A percentile compares a stretch with the other conserved stretches of the same genome.
These are phyloP conservation scores for Psophia crepitans DNA, from an alignment of 2,113 vertebrate genomes.

Conservation along the genomic window DNA sequence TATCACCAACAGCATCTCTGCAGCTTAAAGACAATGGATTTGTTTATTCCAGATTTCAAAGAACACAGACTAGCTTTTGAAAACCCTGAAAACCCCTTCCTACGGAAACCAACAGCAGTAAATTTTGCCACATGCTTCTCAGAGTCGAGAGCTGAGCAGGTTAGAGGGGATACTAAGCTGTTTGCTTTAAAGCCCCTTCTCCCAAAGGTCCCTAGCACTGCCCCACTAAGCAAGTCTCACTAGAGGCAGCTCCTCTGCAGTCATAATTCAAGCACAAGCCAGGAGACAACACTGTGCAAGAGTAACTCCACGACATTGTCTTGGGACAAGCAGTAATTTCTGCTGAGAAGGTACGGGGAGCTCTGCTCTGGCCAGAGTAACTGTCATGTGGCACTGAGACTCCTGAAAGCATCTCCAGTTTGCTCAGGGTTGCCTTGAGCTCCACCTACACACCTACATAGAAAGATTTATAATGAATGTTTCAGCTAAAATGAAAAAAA, in stretches of 20 bases:
- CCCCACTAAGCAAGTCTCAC: neutral
- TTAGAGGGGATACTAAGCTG: neutral
- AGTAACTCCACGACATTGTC: neutral
- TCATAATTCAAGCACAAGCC: fast-evolving
- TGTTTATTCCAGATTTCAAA: neutral
- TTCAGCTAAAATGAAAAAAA: neutral
- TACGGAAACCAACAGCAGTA: neutral
- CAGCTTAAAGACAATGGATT: neutral
- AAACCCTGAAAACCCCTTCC: neutral
- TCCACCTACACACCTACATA: neutral
- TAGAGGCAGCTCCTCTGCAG: neutral
- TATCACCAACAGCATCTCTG: neutral
- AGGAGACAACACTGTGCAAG: neutral
- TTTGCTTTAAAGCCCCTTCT: neutral
- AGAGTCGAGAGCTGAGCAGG: neutral
- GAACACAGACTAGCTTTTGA: neutral
- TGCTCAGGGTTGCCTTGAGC: neutral
- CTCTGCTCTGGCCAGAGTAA: neutral
- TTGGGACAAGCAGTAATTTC: neutral
- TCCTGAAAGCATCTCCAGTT: neutral
- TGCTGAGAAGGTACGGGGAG: fast-evolving
- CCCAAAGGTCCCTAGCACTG: too few species aligned
- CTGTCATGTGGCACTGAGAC: neutral
- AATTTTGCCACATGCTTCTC: neutral
- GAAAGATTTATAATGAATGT: neutral